Evolutionary conservation across 2,113 vertebrate species (phyloP), one percentile per base, ranked within the genome.

Genomic region (Henicopernis longicauda): DNA sequence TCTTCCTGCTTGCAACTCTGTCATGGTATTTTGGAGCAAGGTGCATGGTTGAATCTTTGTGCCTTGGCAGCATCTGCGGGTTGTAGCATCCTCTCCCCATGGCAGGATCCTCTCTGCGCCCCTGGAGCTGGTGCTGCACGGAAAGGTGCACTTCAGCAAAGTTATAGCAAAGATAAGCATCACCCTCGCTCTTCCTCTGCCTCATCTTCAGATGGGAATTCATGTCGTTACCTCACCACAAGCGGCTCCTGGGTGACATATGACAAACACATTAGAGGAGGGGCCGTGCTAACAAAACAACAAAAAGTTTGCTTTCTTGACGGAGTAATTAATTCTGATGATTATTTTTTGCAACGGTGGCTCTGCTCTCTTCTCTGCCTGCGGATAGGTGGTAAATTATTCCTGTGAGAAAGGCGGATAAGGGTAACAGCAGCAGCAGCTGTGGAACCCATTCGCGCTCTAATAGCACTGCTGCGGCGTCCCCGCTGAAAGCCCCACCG

Each of bases 401-500:
- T 96, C 89, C 97, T 94, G 94, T 88, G 97, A 96, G 97, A 94
- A 94, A 77, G 93, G 85, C 45, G 9, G 72, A 73, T 32, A 31
- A 34, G 83, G 66, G 90, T 42, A 90, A 89, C 74, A 74, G 89
- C 97, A 93, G 93, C 80, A 78, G 93, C 98, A 97, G 97, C 98
- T 98, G 98, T 93, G 97, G 96, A 97, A 98, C 76, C 93, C 97
- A 96, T 98, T 95, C 76, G 31, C 31, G 25, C 73, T 52, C 80
- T 47, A 73, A 89, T 38, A 85, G 93, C 78, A 66, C 83, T 42
- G 78, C 59, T 40, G 82, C 15, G 23, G 47, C 5, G 15, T 67
- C 89, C 96, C 78, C 11, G 32, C 74, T 65, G 92, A 71, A 89
- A 97, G 74, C 82, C 78, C 58, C 89, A 10, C 57, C 94, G 42